phyloP scores from a whole-genome alignment of 2,113 vertebrate genomes.

The Poeciliopsis occidentalis region DNA sequence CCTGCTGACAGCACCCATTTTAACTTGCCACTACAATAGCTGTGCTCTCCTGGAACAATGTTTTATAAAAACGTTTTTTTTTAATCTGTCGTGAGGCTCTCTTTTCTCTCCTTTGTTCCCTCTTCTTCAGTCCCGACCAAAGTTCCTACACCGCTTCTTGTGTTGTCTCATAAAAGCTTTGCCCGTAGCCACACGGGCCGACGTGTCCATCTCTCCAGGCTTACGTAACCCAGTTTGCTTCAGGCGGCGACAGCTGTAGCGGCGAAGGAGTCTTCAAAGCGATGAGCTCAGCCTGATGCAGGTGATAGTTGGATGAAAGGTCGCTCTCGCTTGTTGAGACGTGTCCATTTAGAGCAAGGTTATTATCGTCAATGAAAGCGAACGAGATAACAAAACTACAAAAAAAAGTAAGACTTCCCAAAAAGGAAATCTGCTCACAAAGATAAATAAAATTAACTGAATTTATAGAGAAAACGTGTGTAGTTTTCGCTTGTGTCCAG shows the following conservation, averaged over 20 bases:
- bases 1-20: slow-evolving; percentile 8
- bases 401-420: no score
- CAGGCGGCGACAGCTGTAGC: slow-evolving; percentile 39
- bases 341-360: slow-evolving; percentile 8
- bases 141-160: not conserved
- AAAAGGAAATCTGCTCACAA: no score
- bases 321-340: slow-evolving; percentile 9
- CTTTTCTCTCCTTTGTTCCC: not conserved
- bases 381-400: no score
- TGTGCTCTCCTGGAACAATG: not conserved
- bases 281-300: slow-evolving; percentile 46
- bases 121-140: slow-evolving; percentile 8
- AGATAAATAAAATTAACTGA: no score
- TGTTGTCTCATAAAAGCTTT: not conserved
- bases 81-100: not conserved
- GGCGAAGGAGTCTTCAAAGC: slow-evolving; percentile 51
- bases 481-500: no score
- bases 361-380: no score
- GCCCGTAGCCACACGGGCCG: not conserved
- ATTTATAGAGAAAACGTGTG: no score
- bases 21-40: slow-evolving; percentile 1
- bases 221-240: slow-evolving; percentile 45
- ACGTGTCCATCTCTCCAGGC: slow-evolving; percentile 1
- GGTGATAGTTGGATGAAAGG: slow-evolving; percentile 52
- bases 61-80: not conserved